Percentiles rank a stretch among this genome's conserved stretches.
These are phyloP conservation scores for Salpingus planirostris DNA, from an alignment of 2,888 invertebrate species.

Conservation along the genomic window DNA sequence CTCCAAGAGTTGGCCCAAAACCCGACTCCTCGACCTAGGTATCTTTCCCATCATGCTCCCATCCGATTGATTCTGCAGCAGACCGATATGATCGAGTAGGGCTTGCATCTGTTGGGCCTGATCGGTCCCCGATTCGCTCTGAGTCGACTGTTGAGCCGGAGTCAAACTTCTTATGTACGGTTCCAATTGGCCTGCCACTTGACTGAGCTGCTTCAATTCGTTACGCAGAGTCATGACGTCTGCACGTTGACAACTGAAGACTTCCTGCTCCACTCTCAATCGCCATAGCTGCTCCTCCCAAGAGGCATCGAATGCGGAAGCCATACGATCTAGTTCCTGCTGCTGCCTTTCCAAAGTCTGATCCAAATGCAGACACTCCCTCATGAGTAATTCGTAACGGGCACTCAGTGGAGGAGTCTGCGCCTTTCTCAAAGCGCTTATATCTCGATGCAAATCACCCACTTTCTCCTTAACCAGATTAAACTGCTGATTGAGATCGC, in stretches of 20 bases:
- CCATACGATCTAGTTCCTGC: slow-evolving; percentile 51
- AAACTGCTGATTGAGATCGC: slow-evolving; percentile 54
- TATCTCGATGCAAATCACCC: slow-evolving; percentile 60
- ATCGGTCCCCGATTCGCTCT: slow-evolving; percentile 31
- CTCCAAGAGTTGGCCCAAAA: slow-evolving; percentile 49
- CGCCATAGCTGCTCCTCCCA: slow-evolving; percentile 68
- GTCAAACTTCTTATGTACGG: slow-evolving; percentile 54
- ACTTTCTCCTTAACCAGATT: slow-evolving; percentile 54
- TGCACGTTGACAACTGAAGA: slow-evolving; percentile 49
- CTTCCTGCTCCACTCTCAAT: slow-evolving; percentile 61
- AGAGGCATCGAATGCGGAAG: slow-evolving; percentile 51
- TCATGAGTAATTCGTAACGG: slow-evolving; percentile 47
- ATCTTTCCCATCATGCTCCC: slow-evolving; percentile 31
- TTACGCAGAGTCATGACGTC: slow-evolving; percentile 55
- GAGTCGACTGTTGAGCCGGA: slow-evolving; percentile 27
- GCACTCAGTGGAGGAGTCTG: slow-evolving; percentile 35
- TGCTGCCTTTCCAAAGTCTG: slow-evolving; percentile 54
- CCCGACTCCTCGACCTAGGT: slow-evolving; percentile 40
- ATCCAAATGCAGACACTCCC: slow-evolving; percentile 52
- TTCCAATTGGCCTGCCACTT: slow-evolving; percentile 54
- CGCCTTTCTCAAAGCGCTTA: slow-evolving; percentile 51
- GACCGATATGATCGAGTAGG: slow-evolving; percentile 47
- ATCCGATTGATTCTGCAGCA: slow-evolving; percentile 36
- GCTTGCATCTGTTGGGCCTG: slow-evolving; percentile 46
- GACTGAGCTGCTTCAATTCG: slow-evolving; percentile 55